These are phyloP conservation scores for Melangyna quadrimaculata DNA, from an alignment of 2,888 invertebrate species.

Conservation along the genomic window DNA sequence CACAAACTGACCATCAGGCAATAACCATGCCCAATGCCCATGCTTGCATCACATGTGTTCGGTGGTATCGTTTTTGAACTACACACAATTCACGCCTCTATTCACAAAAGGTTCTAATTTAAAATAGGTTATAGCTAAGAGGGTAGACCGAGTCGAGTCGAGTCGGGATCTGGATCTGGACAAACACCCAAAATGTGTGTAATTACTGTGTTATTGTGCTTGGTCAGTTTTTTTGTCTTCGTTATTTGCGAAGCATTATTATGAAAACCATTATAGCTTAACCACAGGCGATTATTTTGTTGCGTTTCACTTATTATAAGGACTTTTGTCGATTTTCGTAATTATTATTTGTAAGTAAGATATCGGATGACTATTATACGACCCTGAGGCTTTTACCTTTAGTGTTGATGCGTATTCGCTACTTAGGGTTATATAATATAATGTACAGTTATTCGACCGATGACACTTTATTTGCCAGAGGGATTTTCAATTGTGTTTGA, in stretches of 20 bases:
- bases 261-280: neutral
- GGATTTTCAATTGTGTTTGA: slow-evolving; percentile 6
- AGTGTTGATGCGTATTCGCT: too few species aligned
- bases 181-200: slow-evolving; percentile 52
- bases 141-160: slow-evolving; percentile 4
- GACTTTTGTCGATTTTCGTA: neutral
- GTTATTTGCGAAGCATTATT: slow-evolving; percentile 48
- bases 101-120: slow-evolving; percentile 63
- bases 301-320: neutral
- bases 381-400: slow-evolving; percentile 39
- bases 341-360: slow-evolving; percentile 34
- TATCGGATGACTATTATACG: neutral
- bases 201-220: slow-evolving; percentile 56
- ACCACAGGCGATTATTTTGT: slow-evolving; percentile 25
- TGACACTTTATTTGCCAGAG: slow-evolving; percentile 16
- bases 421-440: neutral
- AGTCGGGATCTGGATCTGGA: slow-evolving; percentile 27
- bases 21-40: slow-evolving; percentile 7
- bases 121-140: slow-evolving; percentile 3
- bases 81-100: slow-evolving; percentile 52
- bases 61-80: slow-evolving; percentile 8
- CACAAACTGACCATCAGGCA: slow-evolving; percentile 23
- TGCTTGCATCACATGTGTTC: slow-evolving; percentile 1
- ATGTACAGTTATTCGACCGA: slow-evolving; percentile 2
- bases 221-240: slow-evolving; percentile 37